Evolutionary conservation across 2,888 invertebrate species (phyloP), one percentile per base, ranked within the genome.

Genomic region (Antitype chi): DNA sequence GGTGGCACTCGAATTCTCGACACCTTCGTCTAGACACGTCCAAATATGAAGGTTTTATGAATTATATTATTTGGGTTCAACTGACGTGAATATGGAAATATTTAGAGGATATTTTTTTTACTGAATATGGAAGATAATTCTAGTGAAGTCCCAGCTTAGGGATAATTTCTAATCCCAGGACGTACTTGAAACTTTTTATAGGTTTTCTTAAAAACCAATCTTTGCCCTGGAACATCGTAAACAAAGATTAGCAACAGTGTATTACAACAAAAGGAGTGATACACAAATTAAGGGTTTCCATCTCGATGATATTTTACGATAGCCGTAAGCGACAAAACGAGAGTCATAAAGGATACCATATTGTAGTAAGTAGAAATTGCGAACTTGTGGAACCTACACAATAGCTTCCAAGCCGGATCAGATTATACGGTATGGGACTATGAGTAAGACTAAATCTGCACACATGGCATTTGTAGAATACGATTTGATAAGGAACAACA

Each of bases 201-300:
- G 68, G 84, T 85, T 88, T 86, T 83, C 76, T 81, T 59, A 82
- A 89, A 88, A 88, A 88, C 85, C 81, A 89, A 89, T 86, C 84
- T 86, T 85, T 87, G 88, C 89, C 86, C 88, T 76, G 86, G 77
- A 89, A 93, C 93, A 92, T 90, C 94, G 93, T 94, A 92, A 87
- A 87, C 88, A 79, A 85, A 92, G 91, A 93, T 95, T 94, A 94
- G 91, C 92, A 93, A 95, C 95, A 92, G 89, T 94, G 95, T 95
- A 89, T 86, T 78, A 82, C 90, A 92, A 94, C 94, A 94, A 94
- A 94, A 94, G 93, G 91, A 92, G 94, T 95, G 94, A 95, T 95
- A 94, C 93, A 94, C 94, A 95, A 95, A 95, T 95, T 95, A 95
- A 95, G 93, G 94, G 95, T 95, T 95, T 93, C 93, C 94, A 93